These are phyloP conservation scores for Phylloscopus trochilus DNA, from an alignment of 2,113 vertebrate genomes.

Conservation along the genomic window DNA sequence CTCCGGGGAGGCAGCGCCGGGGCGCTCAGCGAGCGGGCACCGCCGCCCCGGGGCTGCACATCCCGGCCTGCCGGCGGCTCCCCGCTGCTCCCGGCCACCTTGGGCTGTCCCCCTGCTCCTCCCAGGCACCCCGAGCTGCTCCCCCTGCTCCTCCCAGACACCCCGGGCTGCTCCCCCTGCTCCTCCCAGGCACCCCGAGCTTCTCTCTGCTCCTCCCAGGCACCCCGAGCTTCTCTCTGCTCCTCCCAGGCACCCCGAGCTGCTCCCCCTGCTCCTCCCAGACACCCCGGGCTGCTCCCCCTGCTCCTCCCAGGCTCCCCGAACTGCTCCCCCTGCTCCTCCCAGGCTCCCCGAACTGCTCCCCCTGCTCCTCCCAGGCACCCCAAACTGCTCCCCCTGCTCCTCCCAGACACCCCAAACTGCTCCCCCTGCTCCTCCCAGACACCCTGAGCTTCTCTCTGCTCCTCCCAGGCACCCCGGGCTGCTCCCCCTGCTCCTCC, in stretches of 20 bases:
- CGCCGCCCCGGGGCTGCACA: conserved; percentile 7
- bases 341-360: background rate
- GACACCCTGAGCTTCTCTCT: background rate
- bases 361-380: background rate
- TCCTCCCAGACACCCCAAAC: background rate
- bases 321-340: too few relatives aligned
- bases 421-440: background rate
- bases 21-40: conserved; percentile 5
- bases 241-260: background rate
- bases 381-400: background rate
- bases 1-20: background rate
- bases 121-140: background rate
- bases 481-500: background rate
- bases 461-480: background rate
- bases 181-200: background rate
- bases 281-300: too few relatives aligned
- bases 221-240: background rate
- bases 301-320: too few relatives aligned
- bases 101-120: background rate
- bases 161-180: background rate
- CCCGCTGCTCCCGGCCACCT: background rate
- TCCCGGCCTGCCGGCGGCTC: background rate
- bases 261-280: background rate
- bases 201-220: background rate
- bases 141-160: background rate